These are phyloP conservation scores for Vandiemenella viatica DNA, from an alignment of 2,888 invertebrate species.

Conservation along the genomic window DNA sequence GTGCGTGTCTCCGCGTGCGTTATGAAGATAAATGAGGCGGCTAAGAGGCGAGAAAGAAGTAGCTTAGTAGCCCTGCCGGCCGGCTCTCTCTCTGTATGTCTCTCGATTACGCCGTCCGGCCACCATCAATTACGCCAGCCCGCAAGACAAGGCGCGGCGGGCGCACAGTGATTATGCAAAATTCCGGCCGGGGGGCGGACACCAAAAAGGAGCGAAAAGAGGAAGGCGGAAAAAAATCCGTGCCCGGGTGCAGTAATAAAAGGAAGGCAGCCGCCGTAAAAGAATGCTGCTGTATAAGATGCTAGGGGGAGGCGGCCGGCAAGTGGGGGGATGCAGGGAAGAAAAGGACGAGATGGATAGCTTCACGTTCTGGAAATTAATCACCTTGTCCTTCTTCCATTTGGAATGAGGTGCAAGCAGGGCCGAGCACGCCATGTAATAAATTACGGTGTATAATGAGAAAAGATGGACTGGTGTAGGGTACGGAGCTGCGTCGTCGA, in stretches of 20 bases:
- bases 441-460: constrained; percentile 12
- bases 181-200: neutral
- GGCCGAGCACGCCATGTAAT: constrained; percentile 7
- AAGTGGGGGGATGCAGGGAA: too few species aligned
- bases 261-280: constrained; percentile 2
- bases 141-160: constrained; percentile 8
- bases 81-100: too few species aligned
- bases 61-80: too few species aligned
- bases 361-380: constrained; percentile 11
- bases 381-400: constrained; percentile 7
- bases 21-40: constrained; percentile 8
- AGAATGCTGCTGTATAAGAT: constrained; percentile 2
- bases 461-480: neutral
- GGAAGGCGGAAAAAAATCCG: neutral
- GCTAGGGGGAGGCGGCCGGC: neutral
- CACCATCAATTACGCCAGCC: constrained; percentile 10
- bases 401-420: neutral
- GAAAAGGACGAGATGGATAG: constrained; percentile 10
- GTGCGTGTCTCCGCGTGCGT: neutral
- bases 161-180: constrained; percentile 8
- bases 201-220: neutral
- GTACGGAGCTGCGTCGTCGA: too few species aligned
- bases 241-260: neutral
- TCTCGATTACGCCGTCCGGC: constrained; percentile 4
- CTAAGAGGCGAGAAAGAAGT: neutral